Percentiles rank a stretch among this genome's conserved stretches.
These are phyloP conservation scores for Carassius gibelio DNA, from an alignment of 2,113 vertebrate genomes.

Conservation along the genomic window DNA sequence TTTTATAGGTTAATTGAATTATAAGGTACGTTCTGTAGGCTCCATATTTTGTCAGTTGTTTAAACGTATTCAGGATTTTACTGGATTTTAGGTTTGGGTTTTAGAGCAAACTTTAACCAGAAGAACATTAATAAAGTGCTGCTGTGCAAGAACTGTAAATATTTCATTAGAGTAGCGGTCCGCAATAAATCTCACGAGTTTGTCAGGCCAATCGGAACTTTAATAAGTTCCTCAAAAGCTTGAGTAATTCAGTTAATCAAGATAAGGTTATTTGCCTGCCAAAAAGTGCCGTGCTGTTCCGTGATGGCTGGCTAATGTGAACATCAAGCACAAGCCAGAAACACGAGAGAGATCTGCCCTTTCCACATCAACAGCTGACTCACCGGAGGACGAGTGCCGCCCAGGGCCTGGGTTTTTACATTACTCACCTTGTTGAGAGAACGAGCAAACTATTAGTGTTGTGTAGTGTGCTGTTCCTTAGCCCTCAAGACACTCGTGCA, in stretches of 20 bases:
- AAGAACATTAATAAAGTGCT: background rate
- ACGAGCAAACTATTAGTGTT: conserved; percentile 47
- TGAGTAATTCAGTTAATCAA: background rate
- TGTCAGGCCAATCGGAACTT: background rate
- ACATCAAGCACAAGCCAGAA: conserved; percentile 25
- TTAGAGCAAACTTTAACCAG: background rate
- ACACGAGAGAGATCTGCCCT: conserved; percentile 48
- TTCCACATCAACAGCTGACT: conserved; percentile 37
- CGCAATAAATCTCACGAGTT: background rate
- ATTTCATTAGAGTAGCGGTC: background rate
- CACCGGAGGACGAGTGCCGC: conserved; percentile 48
- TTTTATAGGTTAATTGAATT: no score
- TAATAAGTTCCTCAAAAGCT: background rate
- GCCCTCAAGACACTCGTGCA: background rate
- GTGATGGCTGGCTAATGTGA: conserved; percentile 33
- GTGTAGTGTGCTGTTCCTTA: background rate
- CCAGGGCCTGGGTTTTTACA: conserved; percentile 42
- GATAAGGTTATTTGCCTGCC: background rate
- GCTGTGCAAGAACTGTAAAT: background rate
- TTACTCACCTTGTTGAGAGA: conserved; percentile 63
- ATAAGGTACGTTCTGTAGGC: no score
- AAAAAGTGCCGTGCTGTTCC: background rate
- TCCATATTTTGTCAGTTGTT: no score
- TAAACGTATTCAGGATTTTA: background rate
- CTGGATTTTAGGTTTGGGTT: background rate